Evolutionary conservation across 2,797 vertebrate genomes (phyloP).

Genomic region (Coccyzus lansbergi): DNA sequence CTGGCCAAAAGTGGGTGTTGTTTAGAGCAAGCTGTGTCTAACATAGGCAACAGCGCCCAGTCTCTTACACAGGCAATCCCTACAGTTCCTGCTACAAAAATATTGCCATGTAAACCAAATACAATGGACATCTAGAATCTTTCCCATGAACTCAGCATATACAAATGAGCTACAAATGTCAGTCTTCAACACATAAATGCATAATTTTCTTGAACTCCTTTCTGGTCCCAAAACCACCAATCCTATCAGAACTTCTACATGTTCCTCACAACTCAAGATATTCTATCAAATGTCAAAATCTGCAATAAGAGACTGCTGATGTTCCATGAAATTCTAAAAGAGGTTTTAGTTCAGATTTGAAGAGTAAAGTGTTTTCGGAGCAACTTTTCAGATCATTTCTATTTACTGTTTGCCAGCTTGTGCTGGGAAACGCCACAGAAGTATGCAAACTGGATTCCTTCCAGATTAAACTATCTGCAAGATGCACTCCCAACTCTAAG

Average conservation of each 20-base stretch:
- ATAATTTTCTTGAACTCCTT: neutral
- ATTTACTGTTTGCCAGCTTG: neutral
- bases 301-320: neutral
- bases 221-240: neutral
- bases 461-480: neutral
- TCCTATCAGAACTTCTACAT: neutral
- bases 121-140: neutral
- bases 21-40: neutral
- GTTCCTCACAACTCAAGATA: neutral
- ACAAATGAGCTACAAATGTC: neutral
- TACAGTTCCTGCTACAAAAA: neutral
- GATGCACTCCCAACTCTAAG: neutral
- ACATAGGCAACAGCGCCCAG: neutral
- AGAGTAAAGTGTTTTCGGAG: neutral
- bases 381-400: neutral
- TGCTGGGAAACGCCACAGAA: neutral
- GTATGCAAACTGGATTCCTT: neutral
- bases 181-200: neutral
- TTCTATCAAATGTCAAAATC: neutral
- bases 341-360: neutral
- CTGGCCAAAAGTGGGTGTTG: accelerated
- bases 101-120: accelerated
- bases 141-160: neutral
- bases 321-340: neutral
- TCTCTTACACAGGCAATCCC: neutral